phyloP scores from a whole-genome alignment of 2,113 vertebrate species.

The Menura novaehollandiae region DNA sequence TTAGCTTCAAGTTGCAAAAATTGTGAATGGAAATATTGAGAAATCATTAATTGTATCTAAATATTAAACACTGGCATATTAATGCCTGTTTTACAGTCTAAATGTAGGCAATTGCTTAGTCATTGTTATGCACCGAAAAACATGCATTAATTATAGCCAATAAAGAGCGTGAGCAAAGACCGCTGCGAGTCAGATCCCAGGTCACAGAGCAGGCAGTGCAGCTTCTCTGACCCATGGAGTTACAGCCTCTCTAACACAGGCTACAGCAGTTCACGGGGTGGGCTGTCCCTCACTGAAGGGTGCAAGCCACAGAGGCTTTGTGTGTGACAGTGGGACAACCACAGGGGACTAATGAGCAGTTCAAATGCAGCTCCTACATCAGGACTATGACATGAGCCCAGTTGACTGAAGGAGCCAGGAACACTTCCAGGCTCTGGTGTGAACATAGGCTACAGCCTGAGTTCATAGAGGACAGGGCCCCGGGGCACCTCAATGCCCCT shows the following conservation, averaged over 20 bases:
- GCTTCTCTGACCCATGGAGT: neutral
- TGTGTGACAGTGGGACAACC: neutral
- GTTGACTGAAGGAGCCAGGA: neutral
- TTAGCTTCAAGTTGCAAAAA: neutral
- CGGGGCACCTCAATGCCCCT: no score
- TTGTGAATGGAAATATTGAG: neutral
- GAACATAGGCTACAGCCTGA: neutral
- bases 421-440: neutral
- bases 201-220: neutral
- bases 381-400: rapidly evolving
- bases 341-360: neutral
- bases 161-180: neutral
- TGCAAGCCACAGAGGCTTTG: neutral
- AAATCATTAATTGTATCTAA: neutral
- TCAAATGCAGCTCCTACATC: neutral
- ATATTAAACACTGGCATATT: neutral
- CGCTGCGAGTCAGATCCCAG: neutral
- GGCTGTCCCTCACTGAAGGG: neutral
- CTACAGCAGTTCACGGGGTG: neutral
- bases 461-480: neutral
- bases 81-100: neutral
- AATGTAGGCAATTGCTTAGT: neutral
- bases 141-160: neutral
- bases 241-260: neutral
- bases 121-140: neutral